Conservation (phyloP, 2,888 invertebrate genomes). For the Nemotelus pantherinus region DNA sequence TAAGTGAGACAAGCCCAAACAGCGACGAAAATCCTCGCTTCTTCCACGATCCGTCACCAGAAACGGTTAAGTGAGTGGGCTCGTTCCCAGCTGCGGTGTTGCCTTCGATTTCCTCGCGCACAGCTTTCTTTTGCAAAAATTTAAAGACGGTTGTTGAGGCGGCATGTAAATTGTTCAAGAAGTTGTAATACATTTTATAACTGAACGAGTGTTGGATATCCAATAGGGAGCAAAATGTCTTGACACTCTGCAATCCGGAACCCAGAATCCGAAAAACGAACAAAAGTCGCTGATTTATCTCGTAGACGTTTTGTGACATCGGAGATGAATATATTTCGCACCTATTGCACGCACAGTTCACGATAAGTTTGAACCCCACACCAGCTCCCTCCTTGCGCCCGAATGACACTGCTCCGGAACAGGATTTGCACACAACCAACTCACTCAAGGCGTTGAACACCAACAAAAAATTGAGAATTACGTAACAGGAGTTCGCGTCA, state of each 20-base stretch:
- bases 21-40: constrained; percentile 26
- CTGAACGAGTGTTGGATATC: not conserved
- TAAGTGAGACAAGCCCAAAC: constrained; percentile 3
- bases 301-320: not conserved
- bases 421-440: constrained; percentile 10
- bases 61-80: constrained; percentile 10
- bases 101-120: not conserved
- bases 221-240: constrained; percentile 3
- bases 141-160: constrained; percentile 1
- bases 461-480: constrained; percentile 1
- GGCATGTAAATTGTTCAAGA: constrained; percentile 9
- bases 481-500: constrained; percentile 6
- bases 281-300: constrained; percentile 1
- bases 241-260: too few relatives aligned
- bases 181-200: constrained; percentile 3
- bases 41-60: constrained; percentile 7
- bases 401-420: constrained; percentile 3
- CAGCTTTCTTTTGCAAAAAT: not conserved
- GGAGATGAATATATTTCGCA: not conserved
- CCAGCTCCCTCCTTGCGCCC: constrained; percentile 14
- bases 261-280: not conserved
- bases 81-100: constrained; percentile 4
- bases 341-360: constrained; percentile 7
- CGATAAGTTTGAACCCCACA: constrained; percentile 7
- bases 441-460: constrained; percentile 19